phyloP scores from a whole-genome alignment of 2,113 vertebrate genomes.

The Thalassarche chlororhynchos region DNA sequence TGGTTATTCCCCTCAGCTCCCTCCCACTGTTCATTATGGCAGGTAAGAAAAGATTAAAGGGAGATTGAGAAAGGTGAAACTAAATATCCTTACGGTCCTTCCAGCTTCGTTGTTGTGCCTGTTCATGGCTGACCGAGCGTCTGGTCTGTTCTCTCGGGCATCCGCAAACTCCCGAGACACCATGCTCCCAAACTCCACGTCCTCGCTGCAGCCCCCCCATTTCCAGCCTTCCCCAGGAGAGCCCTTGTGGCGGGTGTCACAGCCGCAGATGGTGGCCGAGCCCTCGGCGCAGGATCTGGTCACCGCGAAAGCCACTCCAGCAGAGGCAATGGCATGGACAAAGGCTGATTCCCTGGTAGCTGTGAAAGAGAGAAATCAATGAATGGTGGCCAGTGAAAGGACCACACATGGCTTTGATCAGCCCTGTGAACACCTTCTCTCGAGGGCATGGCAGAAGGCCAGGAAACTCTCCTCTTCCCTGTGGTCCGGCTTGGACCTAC shows the following conservation, averaged over 20 bases:
- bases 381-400: neutral
- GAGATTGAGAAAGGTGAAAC: neutral
- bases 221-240: conserved; percentile 95
- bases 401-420: neutral
- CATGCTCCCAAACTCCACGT: conserved; percentile 95
- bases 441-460: neutral
- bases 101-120: conserved; percentile 98
- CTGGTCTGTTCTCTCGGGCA: conserved; percentile 93
- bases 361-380: conserved; percentile 56
- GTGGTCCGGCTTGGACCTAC: neutral
- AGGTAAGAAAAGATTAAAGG: neutral
- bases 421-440: neutral
- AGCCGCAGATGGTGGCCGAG: conserved; percentile 91
- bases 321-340: conserved; percentile 94
- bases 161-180: conserved; percentile 97
- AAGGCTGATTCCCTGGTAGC: conserved; percentile 96
- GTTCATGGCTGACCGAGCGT: conserved; percentile 97
- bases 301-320: conserved; percentile 93
- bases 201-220: conserved; percentile 98
- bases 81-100: conserved; percentile 80
- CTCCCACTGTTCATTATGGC: rapidly evolving
- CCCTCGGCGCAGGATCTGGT: conserved; percentile 94
- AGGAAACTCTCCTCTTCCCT: neutral
- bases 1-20: neutral
- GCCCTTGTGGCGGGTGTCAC: conserved; percentile 90